Evolutionary conservation across 2,113 vertebrate species (phyloP), one percentile per base, ranked within the genome.

Genomic region (Ceuthmochares aereus): DNA sequence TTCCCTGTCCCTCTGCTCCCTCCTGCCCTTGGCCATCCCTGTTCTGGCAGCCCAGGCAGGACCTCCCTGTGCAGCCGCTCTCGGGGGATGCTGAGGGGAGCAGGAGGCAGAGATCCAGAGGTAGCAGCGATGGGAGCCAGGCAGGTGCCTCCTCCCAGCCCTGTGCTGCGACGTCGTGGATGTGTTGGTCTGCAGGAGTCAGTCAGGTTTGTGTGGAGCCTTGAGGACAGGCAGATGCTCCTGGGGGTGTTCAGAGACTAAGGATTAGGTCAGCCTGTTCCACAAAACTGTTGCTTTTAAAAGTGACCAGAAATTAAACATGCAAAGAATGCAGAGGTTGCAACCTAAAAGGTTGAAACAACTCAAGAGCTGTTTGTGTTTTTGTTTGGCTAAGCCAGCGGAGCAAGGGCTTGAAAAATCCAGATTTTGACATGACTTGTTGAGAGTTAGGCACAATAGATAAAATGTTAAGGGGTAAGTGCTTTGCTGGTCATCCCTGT

Each of bases 371-470:
- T 47, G 8, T 29, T 51, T 75, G 13, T 26, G 7, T 32, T 25
- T 36, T 26, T 60, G 14, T 52, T 91, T 45, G 32, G 18, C n/a
- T 62, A 45, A 87, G 7, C 5, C 47, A 85, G 43, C 55, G 14
- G 30, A n/a, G 9, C 25, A 55, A 67, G 18, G 32, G 8, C 14
- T 85, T 54, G 34, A 90, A 74, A n/a, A 93, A 32, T 14, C 1
- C 42, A 63, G 18, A 62, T 36, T 30, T 1, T 0, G 0, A 25
- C 0, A 4, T 12, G 25, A 3, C 22, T 91, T 66, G 9, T 60
- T 78, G 55, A 11, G 51, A 78, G 30, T 19, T 37, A 32, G 40
- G 62, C 1, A 20, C 37, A 14, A 47, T 8, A 76, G 43, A 7
- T 7, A 69, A 25, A 62, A 26, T 32, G 69, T 45, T 58, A 36